Evolutionary conservation across 2,888 invertebrate species (phyloP).

Genomic region (Meloe dianella): DNA sequence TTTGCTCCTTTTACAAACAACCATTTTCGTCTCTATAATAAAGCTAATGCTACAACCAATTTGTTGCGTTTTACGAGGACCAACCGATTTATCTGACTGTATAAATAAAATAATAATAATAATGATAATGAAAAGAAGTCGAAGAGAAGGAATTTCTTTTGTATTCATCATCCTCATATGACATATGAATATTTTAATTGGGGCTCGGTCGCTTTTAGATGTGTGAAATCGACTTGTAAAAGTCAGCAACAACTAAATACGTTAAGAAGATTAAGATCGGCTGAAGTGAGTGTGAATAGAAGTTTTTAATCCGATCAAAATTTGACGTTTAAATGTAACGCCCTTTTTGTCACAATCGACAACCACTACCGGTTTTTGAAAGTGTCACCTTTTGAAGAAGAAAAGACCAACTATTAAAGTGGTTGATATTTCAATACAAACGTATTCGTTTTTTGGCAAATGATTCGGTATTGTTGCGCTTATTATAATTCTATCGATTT

Average conservation of each 20-base stretch:
- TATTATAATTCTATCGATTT: too few relatives aligned
- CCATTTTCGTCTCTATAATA: slow-evolving; percentile 16
- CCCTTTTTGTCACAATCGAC: slow-evolving; percentile 39
- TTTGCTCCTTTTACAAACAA: slow-evolving; percentile 29
- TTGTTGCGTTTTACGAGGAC: slow-evolving; percentile 24
- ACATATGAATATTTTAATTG: slow-evolving; percentile 43
- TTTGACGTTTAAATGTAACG: slow-evolving; percentile 47
- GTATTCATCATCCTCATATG: not conserved
- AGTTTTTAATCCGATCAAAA: slow-evolving; percentile 51
- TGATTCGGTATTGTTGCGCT: too few relatives aligned
- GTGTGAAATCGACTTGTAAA: slow-evolving; percentile 47
- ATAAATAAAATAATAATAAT: not conserved
- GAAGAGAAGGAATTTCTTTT: not conserved
- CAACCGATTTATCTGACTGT: not conserved
- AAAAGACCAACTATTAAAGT: not conserved
- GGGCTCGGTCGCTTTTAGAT: slow-evolving; percentile 31
- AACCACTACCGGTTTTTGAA: slow-evolving; percentile 50
- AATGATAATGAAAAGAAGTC: not conserved
- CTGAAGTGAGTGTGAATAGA: slow-evolving; percentile 33
- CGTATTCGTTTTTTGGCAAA: not conserved
- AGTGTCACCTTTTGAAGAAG: slow-evolving; percentile 20
- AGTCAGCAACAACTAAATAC: slow-evolving; percentile 45
- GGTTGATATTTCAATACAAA: not conserved
- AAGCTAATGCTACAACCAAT: slow-evolving; percentile 48
- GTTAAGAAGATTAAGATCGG: slow-evolving; percentile 47